A percentile compares a stretch with the other conserved stretches of the same genome.
phyloP scores from a whole-genome alignment of 1,140 invertebrate species.

The Trissolcus basalis region DNA sequence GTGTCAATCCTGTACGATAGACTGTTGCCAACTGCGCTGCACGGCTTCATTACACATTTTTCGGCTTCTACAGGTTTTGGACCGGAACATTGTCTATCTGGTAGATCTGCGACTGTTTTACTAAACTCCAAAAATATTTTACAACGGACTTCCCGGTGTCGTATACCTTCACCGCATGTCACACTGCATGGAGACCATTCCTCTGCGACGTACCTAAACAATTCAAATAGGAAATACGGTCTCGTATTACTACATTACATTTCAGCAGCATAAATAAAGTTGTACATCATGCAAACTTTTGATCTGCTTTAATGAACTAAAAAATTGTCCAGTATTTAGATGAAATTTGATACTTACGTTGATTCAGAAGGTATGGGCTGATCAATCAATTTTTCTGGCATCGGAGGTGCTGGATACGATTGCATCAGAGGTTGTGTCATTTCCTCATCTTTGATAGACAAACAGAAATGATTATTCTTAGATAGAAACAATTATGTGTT shows the following conservation, averaged over 20 bases:
- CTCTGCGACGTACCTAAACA: constrained; percentile 82
- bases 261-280: too few relatives aligned
- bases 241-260: too few relatives aligned
- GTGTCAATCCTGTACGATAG: constrained; percentile 73
- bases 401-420: constrained; percentile 81
- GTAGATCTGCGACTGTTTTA: constrained; percentile 87
- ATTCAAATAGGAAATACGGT: neutral
- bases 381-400: constrained; percentile 82
- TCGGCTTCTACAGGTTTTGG: constrained; percentile 87
- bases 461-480: constrained; percentile 42
- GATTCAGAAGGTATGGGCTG: constrained; percentile 84
- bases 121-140: constrained; percentile 96
- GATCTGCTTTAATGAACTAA: too few relatives aligned
- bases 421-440: constrained; percentile 82
- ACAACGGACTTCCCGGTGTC: constrained; percentile 88
- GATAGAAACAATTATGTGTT: too few relatives aligned
- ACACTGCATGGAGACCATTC: constrained; percentile 93
- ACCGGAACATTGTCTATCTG: constrained; percentile 91
- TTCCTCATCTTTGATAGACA: constrained; percentile 66
- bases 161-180: constrained; percentile 90
- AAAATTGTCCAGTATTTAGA: neutral
- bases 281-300: too few relatives aligned
- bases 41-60: constrained; percentile 85
- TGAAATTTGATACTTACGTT: constrained; percentile 79
- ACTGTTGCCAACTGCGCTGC: constrained; percentile 72